phyloP scores from a whole-genome alignment of 1,140 invertebrate species.

The Paraescarpia echinospica region DNA sequence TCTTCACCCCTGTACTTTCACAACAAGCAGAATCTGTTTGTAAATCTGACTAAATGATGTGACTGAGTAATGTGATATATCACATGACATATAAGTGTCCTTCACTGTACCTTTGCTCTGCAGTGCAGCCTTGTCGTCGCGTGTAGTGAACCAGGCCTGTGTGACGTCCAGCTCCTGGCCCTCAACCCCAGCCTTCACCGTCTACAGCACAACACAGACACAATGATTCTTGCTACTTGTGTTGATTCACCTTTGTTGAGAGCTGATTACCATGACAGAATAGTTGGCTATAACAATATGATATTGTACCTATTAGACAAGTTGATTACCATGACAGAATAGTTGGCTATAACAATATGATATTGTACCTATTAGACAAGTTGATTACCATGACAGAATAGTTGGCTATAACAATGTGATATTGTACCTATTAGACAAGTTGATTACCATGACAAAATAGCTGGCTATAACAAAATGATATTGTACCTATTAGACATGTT shows the following conservation, averaged over 20 bases:
- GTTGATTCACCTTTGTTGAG: too few relatives aligned
- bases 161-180: constrained; percentile 15
- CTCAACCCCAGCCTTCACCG: constrained; percentile 3
- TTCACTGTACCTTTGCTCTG: constrained; percentile 50
- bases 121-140: constrained; percentile 57
- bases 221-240: too few relatives aligned
- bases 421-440: background rate
- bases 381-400: background rate
- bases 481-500: background rate
- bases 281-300: background rate
- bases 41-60: background rate
- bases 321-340: background rate
- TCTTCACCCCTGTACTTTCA: background rate
- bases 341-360: background rate
- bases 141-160: constrained; percentile 59
- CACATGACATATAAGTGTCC: background rate
- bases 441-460: background rate
- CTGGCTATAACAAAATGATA: background rate
- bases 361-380: background rate
- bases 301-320: background rate
- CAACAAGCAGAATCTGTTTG: background rate
- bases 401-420: background rate
- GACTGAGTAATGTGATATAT: background rate
- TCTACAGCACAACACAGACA: background rate
- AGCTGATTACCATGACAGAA: background rate